Percentiles rank a stretch among this genome's conserved stretches.
These are phyloP conservation scores for Drosophila ercepeae DNA, from an alignment of 1,140 invertebrate species.

Conservation along the genomic window DNA sequence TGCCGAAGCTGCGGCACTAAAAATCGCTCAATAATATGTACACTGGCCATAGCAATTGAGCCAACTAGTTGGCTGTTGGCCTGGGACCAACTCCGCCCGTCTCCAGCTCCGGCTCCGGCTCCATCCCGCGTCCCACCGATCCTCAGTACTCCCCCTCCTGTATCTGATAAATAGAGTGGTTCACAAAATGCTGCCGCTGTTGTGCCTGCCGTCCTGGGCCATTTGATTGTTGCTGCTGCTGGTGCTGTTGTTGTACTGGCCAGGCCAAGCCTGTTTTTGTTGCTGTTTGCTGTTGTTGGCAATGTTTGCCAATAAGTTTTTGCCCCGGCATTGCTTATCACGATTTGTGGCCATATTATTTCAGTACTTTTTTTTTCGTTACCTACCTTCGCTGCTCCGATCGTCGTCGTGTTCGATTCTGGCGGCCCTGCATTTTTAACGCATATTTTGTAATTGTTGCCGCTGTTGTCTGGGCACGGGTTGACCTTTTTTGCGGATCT, in stretches of 20 bases:
- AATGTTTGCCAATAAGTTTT: constrained; percentile 77
- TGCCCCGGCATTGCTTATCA: constrained; percentile 77
- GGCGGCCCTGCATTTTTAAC: constrained; percentile 78
- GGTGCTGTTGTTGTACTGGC: constrained; percentile 16
- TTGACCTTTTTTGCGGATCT: constrained; percentile 71
- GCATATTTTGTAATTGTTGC: constrained; percentile 81
- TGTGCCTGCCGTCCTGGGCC: constrained; percentile 58
- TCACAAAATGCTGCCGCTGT: constrained; percentile 78
- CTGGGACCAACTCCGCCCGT: constrained; percentile 13
- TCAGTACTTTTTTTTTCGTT: constrained; percentile 53
- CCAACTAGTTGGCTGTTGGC: constrained; percentile 71
- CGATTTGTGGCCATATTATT: constrained; percentile 82
- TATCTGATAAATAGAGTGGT: constrained; percentile 82
- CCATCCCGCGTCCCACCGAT: background rate
- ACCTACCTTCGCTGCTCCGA: background rate
- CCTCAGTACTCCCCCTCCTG: constrained; percentile 27
- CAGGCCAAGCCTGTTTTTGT: constrained; percentile 77
- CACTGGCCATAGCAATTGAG: constrained; percentile 80
- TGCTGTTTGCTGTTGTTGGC: constrained; percentile 57
- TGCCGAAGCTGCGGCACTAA: constrained; percentile 49
- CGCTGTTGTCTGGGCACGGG: constrained; percentile 38
- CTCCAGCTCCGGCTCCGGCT: background rate
- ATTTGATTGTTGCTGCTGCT: constrained; percentile 64
- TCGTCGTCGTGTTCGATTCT: constrained; percentile 66
- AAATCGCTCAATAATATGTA: constrained; percentile 82